These are phyloP conservation scores for Thripadectes ignobilis DNA, from an alignment of 2,797 vertebrate genomes.

Conservation along the genomic window DNA sequence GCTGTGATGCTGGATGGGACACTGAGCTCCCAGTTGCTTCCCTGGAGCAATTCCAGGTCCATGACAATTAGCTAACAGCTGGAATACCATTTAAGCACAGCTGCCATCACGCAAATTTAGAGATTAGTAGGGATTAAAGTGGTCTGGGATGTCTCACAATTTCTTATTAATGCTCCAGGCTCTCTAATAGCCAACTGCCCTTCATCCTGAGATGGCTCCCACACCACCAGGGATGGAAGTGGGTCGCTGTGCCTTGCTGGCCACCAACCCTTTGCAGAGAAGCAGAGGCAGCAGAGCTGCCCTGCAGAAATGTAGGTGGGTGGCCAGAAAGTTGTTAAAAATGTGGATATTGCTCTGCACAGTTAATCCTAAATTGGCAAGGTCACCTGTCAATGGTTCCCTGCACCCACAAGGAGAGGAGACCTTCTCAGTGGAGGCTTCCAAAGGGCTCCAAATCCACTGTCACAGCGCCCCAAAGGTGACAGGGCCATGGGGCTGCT, in stretches of 20 bases:
- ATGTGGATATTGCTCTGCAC: neutral
- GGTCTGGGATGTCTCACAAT: neutral
- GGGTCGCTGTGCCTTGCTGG: neutral
- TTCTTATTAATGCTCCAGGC: neutral
- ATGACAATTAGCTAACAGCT: neutral
- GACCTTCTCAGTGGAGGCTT: neutral
- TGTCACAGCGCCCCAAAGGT: fast-evolving
- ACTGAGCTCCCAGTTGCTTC: neutral
- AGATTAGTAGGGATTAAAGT: neutral
- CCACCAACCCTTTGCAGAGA: neutral
- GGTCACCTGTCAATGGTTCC: neutral
- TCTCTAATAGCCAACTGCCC: neutral
- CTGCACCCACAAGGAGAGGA: neutral
- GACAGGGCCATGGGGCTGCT: neutral
- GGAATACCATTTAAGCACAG: neutral
- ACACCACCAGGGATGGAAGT: fast-evolving
- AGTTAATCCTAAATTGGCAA: neutral
- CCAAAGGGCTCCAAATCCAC: neutral
- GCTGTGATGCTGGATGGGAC: neutral
- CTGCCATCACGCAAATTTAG: neutral
- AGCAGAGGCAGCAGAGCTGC: neutral
- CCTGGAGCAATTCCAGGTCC: neutral
- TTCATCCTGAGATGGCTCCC: fast-evolving
- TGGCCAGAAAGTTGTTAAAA: neutral
- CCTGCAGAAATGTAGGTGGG: neutral